phyloP scores from a whole-genome alignment of 2,888 invertebrate genomes.

The Brassicogethes aeneus region DNA sequence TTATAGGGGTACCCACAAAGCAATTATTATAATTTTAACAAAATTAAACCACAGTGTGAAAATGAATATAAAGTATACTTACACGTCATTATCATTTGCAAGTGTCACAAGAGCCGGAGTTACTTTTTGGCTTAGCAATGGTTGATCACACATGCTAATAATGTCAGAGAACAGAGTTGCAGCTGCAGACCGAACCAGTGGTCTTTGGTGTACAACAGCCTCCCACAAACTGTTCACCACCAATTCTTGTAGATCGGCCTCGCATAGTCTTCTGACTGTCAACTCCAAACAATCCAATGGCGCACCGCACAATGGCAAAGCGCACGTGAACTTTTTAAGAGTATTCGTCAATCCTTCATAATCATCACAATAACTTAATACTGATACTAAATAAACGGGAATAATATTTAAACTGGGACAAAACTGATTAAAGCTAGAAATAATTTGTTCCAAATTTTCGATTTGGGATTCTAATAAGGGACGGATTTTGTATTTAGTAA shows the following conservation, averaged over 20 bases:
- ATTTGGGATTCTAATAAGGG: conserved; percentile 51
- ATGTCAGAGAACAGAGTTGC: conserved; percentile 51
- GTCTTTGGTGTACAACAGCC: conserved; percentile 56
- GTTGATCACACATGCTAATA: conserved; percentile 47
- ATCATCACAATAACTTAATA: conserved; percentile 46
- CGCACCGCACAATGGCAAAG: conserved; percentile 45
- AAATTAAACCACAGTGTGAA: no score
- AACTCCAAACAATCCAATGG: conserved; percentile 40
- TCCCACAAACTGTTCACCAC: conserved; percentile 55
- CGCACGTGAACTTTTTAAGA: conserved; percentile 48
- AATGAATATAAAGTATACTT: conserved; percentile 32
- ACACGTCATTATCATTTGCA: conserved; percentile 59
- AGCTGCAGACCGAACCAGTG: conserved; percentile 50
- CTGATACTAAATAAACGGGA: conserved; percentile 51
- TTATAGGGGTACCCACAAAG: no score
- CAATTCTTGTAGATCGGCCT: conserved; percentile 40
- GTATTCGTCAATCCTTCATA: conserved; percentile 45
- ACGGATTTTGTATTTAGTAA: conserved; percentile 49
- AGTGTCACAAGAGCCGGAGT: conserved; percentile 63
- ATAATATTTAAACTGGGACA: conserved; percentile 49
- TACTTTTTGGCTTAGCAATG: conserved; percentile 48
- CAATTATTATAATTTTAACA: no score
- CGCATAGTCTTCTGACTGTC: conserved; percentile 34
- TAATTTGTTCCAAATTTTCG: conserved; percentile 50
- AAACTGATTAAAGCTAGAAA: conserved; percentile 49